phyloP scores from a whole-genome alignment of 2,113 vertebrate species.

The Sorex araneus region DNA sequence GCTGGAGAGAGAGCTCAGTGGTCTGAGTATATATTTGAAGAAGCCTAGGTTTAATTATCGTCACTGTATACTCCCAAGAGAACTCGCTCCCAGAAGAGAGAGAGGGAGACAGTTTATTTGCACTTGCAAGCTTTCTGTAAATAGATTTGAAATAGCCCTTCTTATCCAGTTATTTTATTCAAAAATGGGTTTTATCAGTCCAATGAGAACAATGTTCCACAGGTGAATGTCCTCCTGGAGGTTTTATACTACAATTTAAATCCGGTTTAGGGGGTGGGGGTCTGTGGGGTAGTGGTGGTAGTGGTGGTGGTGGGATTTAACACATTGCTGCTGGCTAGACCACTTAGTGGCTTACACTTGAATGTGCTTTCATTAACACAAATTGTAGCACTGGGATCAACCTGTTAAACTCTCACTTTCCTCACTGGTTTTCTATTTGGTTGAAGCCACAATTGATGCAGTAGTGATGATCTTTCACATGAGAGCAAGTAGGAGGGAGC shows the following conservation, averaged over 20 bases:
- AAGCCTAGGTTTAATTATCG: too few species aligned
- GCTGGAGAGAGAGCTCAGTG: too few species aligned
- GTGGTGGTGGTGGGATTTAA: too few species aligned
- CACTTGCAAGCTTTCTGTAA: constrained; percentile 61
- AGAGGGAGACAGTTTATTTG: constrained; percentile 25
- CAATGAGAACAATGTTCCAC: constrained; percentile 57
- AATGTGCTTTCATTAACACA: too few species aligned
- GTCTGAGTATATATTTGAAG: too few species aligned
- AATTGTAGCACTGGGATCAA: too few species aligned
- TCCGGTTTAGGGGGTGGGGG: constrained; percentile 19
- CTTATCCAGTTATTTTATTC: constrained; percentile 47
- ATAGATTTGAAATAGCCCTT: constrained; percentile 55
- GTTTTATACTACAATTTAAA: constrained; percentile 55
- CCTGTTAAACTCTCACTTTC: constrained; percentile 53
- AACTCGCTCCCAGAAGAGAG: too few species aligned
- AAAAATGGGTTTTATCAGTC: constrained; percentile 46
- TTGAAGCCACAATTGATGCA: constrained; percentile 25
- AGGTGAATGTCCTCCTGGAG: constrained; percentile 35
- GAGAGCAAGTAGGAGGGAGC: constrained; percentile 5
- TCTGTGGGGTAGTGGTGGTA: too few species aligned
- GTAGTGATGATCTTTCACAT: constrained; percentile 26
- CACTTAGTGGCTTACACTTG: too few species aligned
- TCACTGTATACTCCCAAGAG: too few species aligned
- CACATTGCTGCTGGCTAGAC: too few species aligned
- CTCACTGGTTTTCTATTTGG: constrained; percentile 52